Conservation (phyloP, 2,888 invertebrate species). For the Entomobrya multifasciata region DNA sequence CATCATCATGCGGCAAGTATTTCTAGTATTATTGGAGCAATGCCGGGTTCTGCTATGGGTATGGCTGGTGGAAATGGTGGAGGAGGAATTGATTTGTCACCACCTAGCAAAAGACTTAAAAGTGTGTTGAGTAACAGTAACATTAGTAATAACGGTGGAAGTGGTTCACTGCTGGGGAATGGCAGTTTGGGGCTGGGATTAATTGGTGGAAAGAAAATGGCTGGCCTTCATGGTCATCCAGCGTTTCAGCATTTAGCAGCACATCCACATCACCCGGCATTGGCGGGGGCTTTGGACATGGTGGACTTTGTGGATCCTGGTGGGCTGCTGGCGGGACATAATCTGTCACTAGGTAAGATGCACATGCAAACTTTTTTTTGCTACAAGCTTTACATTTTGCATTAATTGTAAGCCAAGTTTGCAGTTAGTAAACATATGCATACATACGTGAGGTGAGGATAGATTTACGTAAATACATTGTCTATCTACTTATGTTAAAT, state of each 20-base stretch:
- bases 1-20: conserved; percentile 63
- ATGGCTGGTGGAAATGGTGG: conserved; percentile 17
- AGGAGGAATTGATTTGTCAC: conserved; percentile 78
- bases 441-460: background rate
- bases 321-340: conserved; percentile 69
- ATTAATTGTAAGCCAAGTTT: no score
- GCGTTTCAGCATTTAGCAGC: conserved; percentile 30
- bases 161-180: conserved; percentile 7
- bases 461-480: background rate
- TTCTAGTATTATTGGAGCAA: conserved; percentile 46
- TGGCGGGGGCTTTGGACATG: conserved; percentile 20
- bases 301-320: conserved; percentile 60
- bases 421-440: no score
- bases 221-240: conserved; percentile 26
- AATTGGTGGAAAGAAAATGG: conserved; percentile 8
- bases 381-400: no score
- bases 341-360: conserved; percentile 70
- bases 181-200: conserved; percentile 40
- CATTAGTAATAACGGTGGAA: conserved; percentile 8
- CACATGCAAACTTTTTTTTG: background rate
- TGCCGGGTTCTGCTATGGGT: conserved; percentile 49
- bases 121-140: conserved; percentile 52
- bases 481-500: background rate
- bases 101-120: conserved; percentile 74
- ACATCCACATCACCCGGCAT: conserved; percentile 11